phyloP scores from a whole-genome alignment of 2,888 invertebrate species.

The Ectropis crepuscularia region DNA sequence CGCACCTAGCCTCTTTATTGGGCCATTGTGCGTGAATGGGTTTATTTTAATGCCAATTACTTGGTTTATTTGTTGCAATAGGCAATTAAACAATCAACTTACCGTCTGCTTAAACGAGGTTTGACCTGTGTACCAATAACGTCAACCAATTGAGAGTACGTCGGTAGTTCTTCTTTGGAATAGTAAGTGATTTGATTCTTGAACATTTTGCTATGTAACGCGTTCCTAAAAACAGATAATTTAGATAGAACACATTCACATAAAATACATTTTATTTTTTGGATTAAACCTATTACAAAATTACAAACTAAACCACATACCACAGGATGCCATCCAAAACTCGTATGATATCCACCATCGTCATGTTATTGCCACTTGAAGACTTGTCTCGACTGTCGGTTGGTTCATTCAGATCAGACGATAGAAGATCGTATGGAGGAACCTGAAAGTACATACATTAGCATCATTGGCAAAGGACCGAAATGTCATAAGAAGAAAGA shows the following conservation, averaged over 20 bases:
- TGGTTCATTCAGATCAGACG: constrained; percentile 56
- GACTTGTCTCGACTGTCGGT: constrained; percentile 43
- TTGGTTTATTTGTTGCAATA: too few species aligned
- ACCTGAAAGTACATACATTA: constrained; percentile 53
- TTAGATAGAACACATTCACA: neutral
- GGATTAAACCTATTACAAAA: neutral
- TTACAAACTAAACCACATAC: constrained; percentile 45
- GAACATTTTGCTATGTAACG: constrained; percentile 77
- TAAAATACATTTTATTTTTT: neutral
- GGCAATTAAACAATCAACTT: constrained; percentile 20
- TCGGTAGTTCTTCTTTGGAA: constrained; percentile 73
- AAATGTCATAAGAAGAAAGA: too few species aligned
- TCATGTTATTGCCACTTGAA: constrained; percentile 64
- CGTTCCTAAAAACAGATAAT: constrained; percentile 62
- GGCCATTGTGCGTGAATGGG: too few species aligned
- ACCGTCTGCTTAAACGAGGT: constrained; percentile 69
- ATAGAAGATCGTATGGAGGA: constrained; percentile 71
- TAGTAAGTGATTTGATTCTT: constrained; percentile 68
- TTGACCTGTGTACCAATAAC: constrained; percentile 55
- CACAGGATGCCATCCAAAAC: constrained; percentile 75
- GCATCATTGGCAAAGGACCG: neutral
- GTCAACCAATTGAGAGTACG: constrained; percentile 61
- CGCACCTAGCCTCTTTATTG: too few species aligned
- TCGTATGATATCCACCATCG: constrained; percentile 63
- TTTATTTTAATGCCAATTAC: too few species aligned